Evolutionary conservation across 2,113 vertebrate species (phyloP).

Genomic region (Xenopus laevis): DNA sequence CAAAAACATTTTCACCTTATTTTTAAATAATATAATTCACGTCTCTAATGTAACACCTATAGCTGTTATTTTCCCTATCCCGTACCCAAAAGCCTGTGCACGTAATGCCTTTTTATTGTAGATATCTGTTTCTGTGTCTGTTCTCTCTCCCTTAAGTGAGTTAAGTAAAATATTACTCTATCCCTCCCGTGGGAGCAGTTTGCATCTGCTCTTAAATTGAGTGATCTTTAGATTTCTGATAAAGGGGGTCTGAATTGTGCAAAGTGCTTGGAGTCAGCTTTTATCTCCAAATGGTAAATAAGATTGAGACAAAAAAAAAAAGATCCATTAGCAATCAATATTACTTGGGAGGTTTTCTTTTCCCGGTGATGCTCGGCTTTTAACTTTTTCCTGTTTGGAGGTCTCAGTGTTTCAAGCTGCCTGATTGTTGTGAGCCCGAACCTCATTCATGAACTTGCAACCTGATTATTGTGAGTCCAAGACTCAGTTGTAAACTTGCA

Average conservation of each 20-base stretch:
- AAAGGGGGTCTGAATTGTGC: slow-evolving; percentile 49
- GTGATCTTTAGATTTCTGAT: slow-evolving; percentile 60
- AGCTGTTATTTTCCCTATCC: not conserved
- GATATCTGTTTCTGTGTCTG: slow-evolving; percentile 26
- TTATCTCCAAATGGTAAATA: slow-evolving; percentile 59
- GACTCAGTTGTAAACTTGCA: too few species aligned
- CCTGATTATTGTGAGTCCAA: too few species aligned
- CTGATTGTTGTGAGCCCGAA: too few species aligned
- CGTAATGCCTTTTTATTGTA: too few species aligned
- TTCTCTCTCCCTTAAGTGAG: slow-evolving; percentile 54
- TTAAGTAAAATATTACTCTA: slow-evolving; percentile 50
- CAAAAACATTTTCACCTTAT: too few species aligned
- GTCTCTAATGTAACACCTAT: not conserved
- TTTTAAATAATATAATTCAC: too few species aligned
- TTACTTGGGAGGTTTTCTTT: slow-evolving; percentile 54
- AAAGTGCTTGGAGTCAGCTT: slow-evolving; percentile 58
- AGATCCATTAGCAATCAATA: slow-evolving; percentile 55
- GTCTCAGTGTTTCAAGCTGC: slow-evolving; percentile 6
- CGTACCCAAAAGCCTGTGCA: slow-evolving; percentile 37
- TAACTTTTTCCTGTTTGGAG: not conserved
- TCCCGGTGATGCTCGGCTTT: slow-evolving; percentile 42
- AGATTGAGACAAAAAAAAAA: slow-evolving; percentile 54
- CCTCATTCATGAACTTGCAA: too few species aligned
- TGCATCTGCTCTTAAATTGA: slow-evolving; percentile 61
- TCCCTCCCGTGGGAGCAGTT: slow-evolving; percentile 54